Evolutionary conservation across 2,797 vertebrate genomes (phyloP).

Genomic region (Prionace glauca): DNA sequence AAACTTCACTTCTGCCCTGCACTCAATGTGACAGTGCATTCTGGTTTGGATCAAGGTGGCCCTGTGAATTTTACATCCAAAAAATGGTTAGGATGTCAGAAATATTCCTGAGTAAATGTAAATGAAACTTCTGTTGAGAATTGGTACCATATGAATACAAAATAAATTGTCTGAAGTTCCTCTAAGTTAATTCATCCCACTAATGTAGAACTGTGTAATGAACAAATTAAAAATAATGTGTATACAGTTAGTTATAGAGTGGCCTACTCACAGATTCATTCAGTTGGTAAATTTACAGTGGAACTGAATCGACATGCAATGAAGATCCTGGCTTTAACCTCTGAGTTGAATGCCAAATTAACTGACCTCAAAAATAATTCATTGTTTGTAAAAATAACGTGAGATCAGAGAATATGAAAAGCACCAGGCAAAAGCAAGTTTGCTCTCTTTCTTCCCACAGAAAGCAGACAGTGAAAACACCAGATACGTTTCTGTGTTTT

Average conservation of each 20-base stretch:
- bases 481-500: background rate
- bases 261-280: background rate
- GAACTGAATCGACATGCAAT: background rate
- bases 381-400: background rate
- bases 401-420: background rate
- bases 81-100: background rate
- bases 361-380: background rate
- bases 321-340: background rate
- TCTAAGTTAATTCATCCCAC: background rate
- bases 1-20: background rate
- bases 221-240: no score
- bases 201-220: background rate
- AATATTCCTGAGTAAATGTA: background rate
- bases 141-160: background rate
- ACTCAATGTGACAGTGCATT: background rate
- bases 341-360: background rate
- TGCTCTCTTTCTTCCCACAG: background rate
- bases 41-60: background rate
- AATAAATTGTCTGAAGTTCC: background rate
- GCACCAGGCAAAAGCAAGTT: no score
- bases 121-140: background rate
- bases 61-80: background rate
- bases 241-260: background rate
- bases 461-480: background rate
- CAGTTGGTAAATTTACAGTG: background rate